A percentile compares a stretch with the other conserved stretches of the same genome.
Evolutionary conservation across 2,888 invertebrate genomes (phyloP).

Genomic region (Phania funesta): DNA sequence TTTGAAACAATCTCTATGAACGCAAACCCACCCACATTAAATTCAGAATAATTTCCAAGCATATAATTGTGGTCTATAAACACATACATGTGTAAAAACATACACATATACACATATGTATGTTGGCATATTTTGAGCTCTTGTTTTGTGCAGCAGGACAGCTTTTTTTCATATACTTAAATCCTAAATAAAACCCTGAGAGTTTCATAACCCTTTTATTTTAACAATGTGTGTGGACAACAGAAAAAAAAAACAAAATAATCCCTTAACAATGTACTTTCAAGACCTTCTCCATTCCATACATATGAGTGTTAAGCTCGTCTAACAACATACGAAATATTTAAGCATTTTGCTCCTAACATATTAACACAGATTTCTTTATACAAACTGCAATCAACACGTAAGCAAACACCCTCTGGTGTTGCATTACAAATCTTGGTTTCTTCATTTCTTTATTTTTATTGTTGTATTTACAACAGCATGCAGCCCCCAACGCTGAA

Average conservation of each 20-base stretch:
- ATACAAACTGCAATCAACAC: slow-evolving; percentile 39
- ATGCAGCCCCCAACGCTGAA: neutral
- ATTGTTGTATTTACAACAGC: neutral
- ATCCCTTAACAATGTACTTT: slow-evolving; percentile 20
- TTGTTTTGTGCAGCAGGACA: slow-evolving; percentile 7
- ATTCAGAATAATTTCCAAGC: slow-evolving; percentile 3
- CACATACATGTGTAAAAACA: neutral
- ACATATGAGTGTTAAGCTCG: neutral
- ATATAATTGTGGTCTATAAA: slow-evolving; percentile 14
- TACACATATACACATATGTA: neutral
- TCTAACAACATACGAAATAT: neutral
- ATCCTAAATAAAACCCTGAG: slow-evolving; percentile 22
- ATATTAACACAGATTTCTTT: slow-evolving; percentile 34
- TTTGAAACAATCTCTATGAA: slow-evolving; percentile 1
- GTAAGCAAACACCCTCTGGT: slow-evolving; percentile 41
- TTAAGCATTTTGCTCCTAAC: slow-evolving; percentile 5
- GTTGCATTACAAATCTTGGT: slow-evolving; percentile 1
- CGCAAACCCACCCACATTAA: neutral
- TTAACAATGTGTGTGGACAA: neutral
- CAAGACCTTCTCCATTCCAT: neutral
- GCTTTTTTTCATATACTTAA: neutral
- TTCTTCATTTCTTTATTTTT: neutral
- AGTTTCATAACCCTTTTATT: slow-evolving; percentile 7
- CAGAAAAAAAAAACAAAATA: neutral
- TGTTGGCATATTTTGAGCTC: neutral